Evolutionary conservation across 1,140 invertebrate genomes (phyloP), one percentile per base, ranked within the genome.

Genomic region (Latrodectus geometricus): DNA sequence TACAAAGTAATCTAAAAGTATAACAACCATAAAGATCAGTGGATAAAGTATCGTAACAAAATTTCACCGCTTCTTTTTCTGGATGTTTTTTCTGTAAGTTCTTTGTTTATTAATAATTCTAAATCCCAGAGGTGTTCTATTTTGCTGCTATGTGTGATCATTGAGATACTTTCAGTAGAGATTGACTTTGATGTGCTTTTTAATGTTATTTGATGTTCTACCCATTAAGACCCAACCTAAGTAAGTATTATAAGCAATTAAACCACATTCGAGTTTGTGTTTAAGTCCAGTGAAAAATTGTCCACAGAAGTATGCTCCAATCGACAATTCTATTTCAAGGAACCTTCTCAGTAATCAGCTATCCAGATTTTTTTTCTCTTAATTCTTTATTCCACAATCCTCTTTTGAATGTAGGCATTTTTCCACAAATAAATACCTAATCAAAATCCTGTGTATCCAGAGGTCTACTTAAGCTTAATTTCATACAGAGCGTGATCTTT

Each of bases 91-190:
- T 75, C 49, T 17, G 20, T 21, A 56, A 14, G 48, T 20, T 75
- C 73, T 75, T 75, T 75, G 73, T 54, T 75, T 48, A 49, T 49
- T 75, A 52, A 75, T 21, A 75, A 4, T 56, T 75, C 73, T 49
- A 52, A n/a, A 21, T 75, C 49, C 49, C 49, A 75, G 20, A 75
- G 52, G 14, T 52, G 14, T 75, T 75, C 50, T 50, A 75, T 75
- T 52, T 75, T 56, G 4, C 52, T 49, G 52, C 73, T 54, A 54
- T 75, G 73, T 52, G 17, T 75, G 7, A 75, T 8, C 49, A 52
- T 75, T 17, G 73, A n/a, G 9, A 15, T 75, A 61, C 54, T 61
- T 17, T 14, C 54, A 61, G 54, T 14, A 61, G 8, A 2, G 17
- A 14, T 61, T 14, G 73, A 20, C 0, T 21, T 9, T 50, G 20